phyloP scores from a whole-genome alignment of 2,797 vertebrate species.

The Sylvia borin region DNA sequence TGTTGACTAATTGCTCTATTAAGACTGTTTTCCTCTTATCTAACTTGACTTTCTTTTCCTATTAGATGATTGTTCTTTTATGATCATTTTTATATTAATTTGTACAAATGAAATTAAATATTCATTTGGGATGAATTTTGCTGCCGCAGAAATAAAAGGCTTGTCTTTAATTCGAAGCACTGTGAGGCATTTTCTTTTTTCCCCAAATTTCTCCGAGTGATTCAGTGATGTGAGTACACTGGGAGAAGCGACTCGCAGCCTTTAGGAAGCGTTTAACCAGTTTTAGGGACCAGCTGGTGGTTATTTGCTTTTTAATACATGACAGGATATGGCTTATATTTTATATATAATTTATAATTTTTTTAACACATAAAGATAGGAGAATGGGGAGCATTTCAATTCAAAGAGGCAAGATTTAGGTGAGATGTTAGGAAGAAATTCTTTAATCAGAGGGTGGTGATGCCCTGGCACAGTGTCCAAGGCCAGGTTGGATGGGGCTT shows the following conservation, averaged over 20 bases:
- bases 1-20: constrained; percentile 52
- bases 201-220: neutral
- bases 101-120: constrained; percentile 49
- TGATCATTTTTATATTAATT: constrained; percentile 34
- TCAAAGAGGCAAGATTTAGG: neutral
- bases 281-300: neutral
- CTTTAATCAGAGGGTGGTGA: neutral
- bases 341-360: neutral
- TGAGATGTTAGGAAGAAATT: neutral
- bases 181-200: neutral
- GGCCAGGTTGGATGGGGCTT: accelerated
- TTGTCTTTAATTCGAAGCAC: neutral
- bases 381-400: neutral
- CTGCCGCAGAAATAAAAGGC: neutral
- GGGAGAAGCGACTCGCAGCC: neutral
- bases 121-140: constrained; percentile 40
- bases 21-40: constrained; percentile 40
- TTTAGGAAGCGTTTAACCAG: neutral
- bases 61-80: constrained; percentile 38
- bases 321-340: neutral
- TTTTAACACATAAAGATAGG: neutral
- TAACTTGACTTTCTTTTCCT: constrained; percentile 44
- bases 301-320: neutral
- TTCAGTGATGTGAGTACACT: neutral
- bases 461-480: no score